Base-by-base conservation (phyloP, 2,113 vertebrate species). In the Protomyctophum bolini region DNA sequence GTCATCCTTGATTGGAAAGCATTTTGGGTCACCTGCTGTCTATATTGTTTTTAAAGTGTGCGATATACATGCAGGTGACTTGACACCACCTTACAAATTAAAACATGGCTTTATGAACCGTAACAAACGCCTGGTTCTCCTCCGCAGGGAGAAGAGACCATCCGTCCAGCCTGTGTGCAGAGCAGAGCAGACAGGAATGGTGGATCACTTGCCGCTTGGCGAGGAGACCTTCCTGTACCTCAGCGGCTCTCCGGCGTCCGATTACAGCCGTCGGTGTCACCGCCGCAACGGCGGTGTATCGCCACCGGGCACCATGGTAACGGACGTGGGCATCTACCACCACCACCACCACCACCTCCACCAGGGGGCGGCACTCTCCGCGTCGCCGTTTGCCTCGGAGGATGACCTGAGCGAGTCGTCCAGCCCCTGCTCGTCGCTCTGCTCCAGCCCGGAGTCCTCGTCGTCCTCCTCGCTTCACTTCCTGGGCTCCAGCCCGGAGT, bases 401-500 rank as follows among this genome's bases (percentile, higher is more conserved):
- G 97, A 98, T 8, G 96, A 98, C 85, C 87, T 93, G 67, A 99
- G 98, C 0, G 95, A 97, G 77, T 95, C 94, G 10, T 96, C 96
- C 65, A 97, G 97, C 75, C 95, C 95, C 68, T 91, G 94, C 49
- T 97, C 97, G 28, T 95, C 96, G 62, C 91, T 95, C 63, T 94
- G 95, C 88, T 98, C 96, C 82, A 97, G 96, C 84, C 74, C 81
- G 0, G 86, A 82, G 73, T 82, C 70, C 58, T 76, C 33, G 3
- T 88, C 58, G 0, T 84, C 88, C 0, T 65, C 59, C 0, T 64
- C 83, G 9, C 76, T 29, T 9, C 80, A 74, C 28, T 6, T 70
- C 4, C 75, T 90, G 12, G 62, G 78, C 29, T 87, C 88, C 69
- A 76, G 77, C 88, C 87, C 90, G 0, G 92, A 92, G 77, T 87